phyloP scores from a whole-genome alignment of 2,888 invertebrate genomes.

The Drosophila hawaiiensis region DNA sequence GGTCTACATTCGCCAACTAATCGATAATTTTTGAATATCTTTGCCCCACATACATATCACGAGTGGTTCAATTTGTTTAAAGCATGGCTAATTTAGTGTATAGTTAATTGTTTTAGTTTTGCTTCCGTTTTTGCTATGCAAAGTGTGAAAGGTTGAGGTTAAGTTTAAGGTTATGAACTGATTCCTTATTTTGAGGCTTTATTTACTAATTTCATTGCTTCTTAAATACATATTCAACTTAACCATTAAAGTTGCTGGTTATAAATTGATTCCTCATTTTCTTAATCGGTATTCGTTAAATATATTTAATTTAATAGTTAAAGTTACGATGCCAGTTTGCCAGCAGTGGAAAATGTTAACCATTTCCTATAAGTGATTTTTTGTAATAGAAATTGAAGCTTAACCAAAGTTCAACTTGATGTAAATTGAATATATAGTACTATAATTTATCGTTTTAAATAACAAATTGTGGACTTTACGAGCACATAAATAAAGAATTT shows the following conservation, averaged over 20 bases:
- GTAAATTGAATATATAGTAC: too few relatives aligned
- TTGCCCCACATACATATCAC: neutral
- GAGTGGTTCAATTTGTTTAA: neutral
- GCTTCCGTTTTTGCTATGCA: neutral
- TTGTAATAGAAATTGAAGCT: neutral
- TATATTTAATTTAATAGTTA: neutral
- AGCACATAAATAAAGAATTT: slow-evolving; percentile 14
- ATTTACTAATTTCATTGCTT: neutral
- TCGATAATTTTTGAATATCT: neutral
- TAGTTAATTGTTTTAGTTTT: neutral
- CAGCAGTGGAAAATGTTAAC: neutral
- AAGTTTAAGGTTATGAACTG: neutral
- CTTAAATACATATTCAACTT: too few relatives aligned
- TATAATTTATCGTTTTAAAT: neutral
- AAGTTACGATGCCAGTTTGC: neutral
- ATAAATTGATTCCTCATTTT: neutral
- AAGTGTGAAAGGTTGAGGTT: neutral
- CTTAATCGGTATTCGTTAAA: too few relatives aligned
- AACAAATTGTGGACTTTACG: slow-evolving; percentile 10
- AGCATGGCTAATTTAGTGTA: neutral
- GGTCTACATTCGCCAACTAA: neutral
- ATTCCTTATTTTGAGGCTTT: neutral
- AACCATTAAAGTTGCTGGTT: neutral
- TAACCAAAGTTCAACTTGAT: neutral
- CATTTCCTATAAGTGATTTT: neutral